Evolutionary conservation across 2,113 vertebrate species (phyloP), one percentile per base, ranked within the genome.

Genomic region (Pungitius pungitius): DNA sequence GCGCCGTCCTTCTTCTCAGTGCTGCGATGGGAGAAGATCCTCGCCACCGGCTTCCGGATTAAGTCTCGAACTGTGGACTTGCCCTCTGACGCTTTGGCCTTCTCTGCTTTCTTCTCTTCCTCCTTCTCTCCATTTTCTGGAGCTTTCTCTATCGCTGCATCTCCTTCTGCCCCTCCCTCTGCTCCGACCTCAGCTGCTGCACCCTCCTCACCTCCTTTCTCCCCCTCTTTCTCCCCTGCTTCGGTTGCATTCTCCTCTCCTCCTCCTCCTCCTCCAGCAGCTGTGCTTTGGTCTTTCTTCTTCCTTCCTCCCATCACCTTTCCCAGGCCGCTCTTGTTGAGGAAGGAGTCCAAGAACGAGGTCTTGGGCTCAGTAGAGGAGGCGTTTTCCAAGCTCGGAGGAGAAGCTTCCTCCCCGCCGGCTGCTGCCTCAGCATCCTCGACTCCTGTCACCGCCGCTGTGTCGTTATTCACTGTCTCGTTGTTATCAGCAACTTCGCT

Each of bases 21-120:
- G 90, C 91, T 91, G 80, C 91, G 93, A 67, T 95, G 93, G 42
- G 93, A 94, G 85, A 95, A 95, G 80, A 95, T 95, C 72, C 86
- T 90, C 1, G 93, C 91, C 73, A 95, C 93, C 0, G 94, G 94
- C 62, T 93, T 95, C 74, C 93, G 83, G 79, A 95, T 94, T 75
- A 94, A 72, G 69, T 94, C 93, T 37, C 93, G 85, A 11, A 95
- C 93, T 12, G 92, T 91, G 26, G 92, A 92, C 63, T 93, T 94
- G 0, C 73, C 52, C 75, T 94, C 93, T 2, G 78, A 79, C 0
- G 90, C 57, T 90, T 92, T 94, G 67, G 83, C 62, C 86, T 94
- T 93, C 71, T 91, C 88, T 1, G 61, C 30, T 56, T 89, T 85
- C 82, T 92, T 92, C 80, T 93, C 90, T 43, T 92, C 88, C 22